Conservation (phyloP, 2,113 vertebrate genomes). For the Notechis scutatus region DNA sequence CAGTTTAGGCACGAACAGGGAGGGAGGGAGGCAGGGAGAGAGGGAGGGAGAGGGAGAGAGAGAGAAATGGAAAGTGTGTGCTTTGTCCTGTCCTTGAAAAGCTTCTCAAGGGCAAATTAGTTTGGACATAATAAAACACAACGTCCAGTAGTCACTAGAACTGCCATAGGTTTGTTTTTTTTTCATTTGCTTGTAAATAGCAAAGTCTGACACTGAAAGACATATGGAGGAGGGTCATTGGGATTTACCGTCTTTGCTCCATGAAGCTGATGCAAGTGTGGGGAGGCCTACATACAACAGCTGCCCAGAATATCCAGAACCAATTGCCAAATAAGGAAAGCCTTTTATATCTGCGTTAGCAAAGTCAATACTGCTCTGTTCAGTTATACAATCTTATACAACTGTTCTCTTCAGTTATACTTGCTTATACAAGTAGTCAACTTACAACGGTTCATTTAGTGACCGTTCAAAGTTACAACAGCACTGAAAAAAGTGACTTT, state of each 20-base stretch:
- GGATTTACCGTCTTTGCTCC: neutral
- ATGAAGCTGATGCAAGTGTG: neutral
- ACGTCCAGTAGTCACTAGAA: neutral
- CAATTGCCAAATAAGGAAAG: neutral
- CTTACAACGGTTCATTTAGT: neutral
- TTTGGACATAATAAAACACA: neutral
- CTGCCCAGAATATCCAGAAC: neutral
- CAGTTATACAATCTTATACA: neutral
- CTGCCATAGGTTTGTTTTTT: neutral
- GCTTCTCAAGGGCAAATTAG: neutral
- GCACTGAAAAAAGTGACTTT: neutral
- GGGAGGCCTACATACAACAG: neutral
- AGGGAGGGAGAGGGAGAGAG: neutral
- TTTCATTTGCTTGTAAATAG: neutral
- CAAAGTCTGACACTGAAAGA: neutral
- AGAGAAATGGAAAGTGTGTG: no score
- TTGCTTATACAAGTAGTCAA: neutral
- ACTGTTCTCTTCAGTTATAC: neutral
- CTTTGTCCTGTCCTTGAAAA: neutral
- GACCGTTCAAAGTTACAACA: neutral
- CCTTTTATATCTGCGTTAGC: neutral
- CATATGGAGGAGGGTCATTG: neutral
- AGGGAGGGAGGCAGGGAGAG: neutral
- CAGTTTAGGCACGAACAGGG: neutral
- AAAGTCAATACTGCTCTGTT: conserved; percentile 8